Percentiles rank a stretch among this genome's conserved stretches.
phyloP scores from a whole-genome alignment of 37 sponge, comb jelly and placozoan genomes.

The Beroe forskalii region DNA sequence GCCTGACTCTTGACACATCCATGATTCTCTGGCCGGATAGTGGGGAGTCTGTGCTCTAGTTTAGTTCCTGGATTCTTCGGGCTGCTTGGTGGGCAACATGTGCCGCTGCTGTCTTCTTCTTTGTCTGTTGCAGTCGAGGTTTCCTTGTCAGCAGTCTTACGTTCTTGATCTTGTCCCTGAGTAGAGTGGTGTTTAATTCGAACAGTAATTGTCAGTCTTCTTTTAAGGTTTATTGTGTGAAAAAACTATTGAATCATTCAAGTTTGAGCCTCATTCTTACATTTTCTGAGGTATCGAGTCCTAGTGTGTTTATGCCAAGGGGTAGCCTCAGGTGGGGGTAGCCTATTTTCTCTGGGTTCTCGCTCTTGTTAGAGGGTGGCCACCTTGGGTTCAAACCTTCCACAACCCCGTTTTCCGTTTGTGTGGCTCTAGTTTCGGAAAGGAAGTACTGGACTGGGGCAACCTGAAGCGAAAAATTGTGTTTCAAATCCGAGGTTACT shows the following conservation, averaged over 20 bases:
- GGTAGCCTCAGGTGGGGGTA: slow-evolving; percentile 24
- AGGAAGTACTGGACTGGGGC: slow-evolving; percentile 48
- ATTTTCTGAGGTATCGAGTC: not conserved
- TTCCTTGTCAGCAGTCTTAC: not conserved
- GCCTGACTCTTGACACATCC: slow-evolving; percentile 35
- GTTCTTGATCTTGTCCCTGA: no score
- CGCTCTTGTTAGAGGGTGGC: slow-evolving; percentile 57
- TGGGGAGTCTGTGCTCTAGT: not conserved
- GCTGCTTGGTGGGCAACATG: not conserved
- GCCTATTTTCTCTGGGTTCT: slow-evolving; percentile 51
- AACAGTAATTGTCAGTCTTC: no score
- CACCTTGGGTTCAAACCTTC: slow-evolving; percentile 32
- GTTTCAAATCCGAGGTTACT: no score
- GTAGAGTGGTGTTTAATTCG: no score
- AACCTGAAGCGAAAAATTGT: no score
- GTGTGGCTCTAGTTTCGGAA: not conserved
- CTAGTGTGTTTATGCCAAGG: slow-evolving; percentile 49
- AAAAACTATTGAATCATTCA: no score
- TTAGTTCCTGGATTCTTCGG: not conserved
- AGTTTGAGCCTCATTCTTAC: no score
- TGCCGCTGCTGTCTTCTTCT: no score
- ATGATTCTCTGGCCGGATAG: not conserved
- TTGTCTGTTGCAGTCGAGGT: not conserved
- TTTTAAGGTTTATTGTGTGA: no score
- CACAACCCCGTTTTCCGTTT: slow-evolving; percentile 21